Percentiles rank a stretch among this genome's conserved stretches.
These are phyloP conservation scores for Hepsetus odoe DNA, from an alignment of 2,113 vertebrate species.

Conservation along the genomic window DNA sequence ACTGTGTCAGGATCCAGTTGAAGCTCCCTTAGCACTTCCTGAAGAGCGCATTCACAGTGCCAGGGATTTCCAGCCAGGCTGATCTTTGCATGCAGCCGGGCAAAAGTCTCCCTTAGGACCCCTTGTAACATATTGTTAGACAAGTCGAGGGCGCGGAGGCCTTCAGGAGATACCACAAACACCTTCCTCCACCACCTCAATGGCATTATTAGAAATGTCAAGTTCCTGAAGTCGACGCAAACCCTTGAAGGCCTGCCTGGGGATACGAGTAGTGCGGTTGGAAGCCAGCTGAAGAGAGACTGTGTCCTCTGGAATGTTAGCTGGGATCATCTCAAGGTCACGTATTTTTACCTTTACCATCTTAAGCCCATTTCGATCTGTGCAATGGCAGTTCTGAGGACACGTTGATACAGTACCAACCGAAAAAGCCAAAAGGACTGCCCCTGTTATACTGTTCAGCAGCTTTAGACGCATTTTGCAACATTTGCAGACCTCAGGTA, in stretches of 20 bases:
- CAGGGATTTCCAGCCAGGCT: slow-evolving; percentile 86
- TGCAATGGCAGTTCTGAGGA: slow-evolving; percentile 82
- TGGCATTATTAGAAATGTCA: slow-evolving; percentile 82
- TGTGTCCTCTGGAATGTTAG: slow-evolving; percentile 77
- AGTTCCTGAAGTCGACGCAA: slow-evolving; percentile 82
- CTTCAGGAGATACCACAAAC: slow-evolving; percentile 81
- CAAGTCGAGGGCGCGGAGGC: slow-evolving; percentile 81
- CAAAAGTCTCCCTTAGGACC: slow-evolving; percentile 83
- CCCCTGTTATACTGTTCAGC: neutral
- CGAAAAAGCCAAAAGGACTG: neutral
- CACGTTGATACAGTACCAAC: slow-evolving; percentile 62
- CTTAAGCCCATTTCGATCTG: slow-evolving; percentile 71
- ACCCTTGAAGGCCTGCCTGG: slow-evolving; percentile 79
- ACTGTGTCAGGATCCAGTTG: slow-evolving; percentile 80
- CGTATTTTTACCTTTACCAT: slow-evolving; percentile 82
- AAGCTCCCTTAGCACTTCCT: slow-evolving; percentile 83
- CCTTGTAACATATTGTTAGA: slow-evolving; percentile 84
- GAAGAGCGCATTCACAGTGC: slow-evolving; percentile 86
- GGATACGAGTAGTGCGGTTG: slow-evolving; percentile 82
- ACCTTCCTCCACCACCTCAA: slow-evolving; percentile 77
- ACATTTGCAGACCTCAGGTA: neutral
- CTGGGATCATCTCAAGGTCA: slow-evolving; percentile 80
- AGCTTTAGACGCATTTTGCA: neutral
- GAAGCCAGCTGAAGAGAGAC: slow-evolving; percentile 83
- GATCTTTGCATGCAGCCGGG: slow-evolving; percentile 78